Percentiles rank a stretch among this genome's conserved stretches.
phyloP scores from a whole-genome alignment of 2,888 invertebrate species.

The Argynnis bischoffii region DNA sequence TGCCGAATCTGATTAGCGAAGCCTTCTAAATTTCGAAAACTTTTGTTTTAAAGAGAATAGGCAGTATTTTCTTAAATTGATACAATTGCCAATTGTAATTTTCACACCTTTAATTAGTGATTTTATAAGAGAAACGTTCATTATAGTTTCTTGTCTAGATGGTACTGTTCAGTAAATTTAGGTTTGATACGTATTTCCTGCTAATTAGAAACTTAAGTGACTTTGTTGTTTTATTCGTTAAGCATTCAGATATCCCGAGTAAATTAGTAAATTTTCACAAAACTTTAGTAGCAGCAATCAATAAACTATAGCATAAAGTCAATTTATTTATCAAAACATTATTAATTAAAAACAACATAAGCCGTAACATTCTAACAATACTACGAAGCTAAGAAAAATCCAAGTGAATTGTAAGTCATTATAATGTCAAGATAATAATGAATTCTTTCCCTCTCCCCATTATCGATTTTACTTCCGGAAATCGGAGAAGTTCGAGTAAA shows the following conservation, averaged over 20 bases:
- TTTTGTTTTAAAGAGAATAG: slow-evolving; percentile 36
- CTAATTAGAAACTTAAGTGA: background rate
- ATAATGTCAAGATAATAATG: slow-evolving; percentile 14
- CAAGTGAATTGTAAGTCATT: slow-evolving; percentile 12
- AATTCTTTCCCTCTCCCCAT: slow-evolving; percentile 11
- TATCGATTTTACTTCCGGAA: slow-evolving; percentile 15
- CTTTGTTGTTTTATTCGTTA: no score
- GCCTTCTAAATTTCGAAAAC: slow-evolving; percentile 46
- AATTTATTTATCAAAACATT: background rate
- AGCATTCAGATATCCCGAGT: no score
- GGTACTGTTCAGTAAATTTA: background rate
- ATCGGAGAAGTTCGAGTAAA: slow-evolving; percentile 1
- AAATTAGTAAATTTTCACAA: no score
- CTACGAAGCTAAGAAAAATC: background rate
- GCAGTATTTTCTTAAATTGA: slow-evolving; percentile 34
- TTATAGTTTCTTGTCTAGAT: slow-evolving; percentile 27
- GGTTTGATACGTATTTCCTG: background rate
- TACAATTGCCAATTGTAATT: slow-evolving; percentile 34
- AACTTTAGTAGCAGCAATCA: background rate
- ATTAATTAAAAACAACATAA: no score
- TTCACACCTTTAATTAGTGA: slow-evolving; percentile 36
- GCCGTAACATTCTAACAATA: background rate
- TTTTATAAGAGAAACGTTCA: slow-evolving; percentile 27
- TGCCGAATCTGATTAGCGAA: slow-evolving; percentile 43
- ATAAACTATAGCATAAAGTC: background rate